phyloP scores from a whole-genome alignment of 2,888 invertebrate species.

The Troides oblongomaculatus region DNA sequence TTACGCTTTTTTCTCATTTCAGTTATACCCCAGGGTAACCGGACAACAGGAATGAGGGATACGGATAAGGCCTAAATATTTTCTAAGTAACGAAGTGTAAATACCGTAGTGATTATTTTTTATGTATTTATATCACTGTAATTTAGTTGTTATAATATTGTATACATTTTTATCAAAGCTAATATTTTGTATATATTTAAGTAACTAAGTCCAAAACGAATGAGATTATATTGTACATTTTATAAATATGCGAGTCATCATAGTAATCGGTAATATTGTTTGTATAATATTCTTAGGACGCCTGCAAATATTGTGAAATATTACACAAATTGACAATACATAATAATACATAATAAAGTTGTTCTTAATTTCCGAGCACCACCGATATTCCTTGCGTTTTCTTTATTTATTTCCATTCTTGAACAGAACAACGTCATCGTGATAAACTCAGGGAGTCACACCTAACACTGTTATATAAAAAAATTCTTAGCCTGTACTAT shows the following conservation, averaged over 20 bases:
- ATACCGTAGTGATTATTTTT: conserved; percentile 73
- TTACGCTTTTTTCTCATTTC: conserved; percentile 46
- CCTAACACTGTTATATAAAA: neutral
- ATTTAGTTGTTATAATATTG: conserved; percentile 70
- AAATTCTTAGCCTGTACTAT: no score
- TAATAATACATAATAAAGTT: conserved; percentile 41
- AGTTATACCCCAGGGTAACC: conserved; percentile 83
- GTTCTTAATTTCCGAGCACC: conserved; percentile 21
- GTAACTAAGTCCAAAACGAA: conserved; percentile 64
- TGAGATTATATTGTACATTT: conserved; percentile 81
- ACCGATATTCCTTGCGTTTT: neutral
- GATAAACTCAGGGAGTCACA: neutral
- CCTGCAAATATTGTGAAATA: conserved; percentile 77
- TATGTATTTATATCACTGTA: conserved; percentile 78
- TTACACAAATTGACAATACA: conserved; percentile 78
- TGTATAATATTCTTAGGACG: conserved; percentile 70
- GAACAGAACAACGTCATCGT: neutral
- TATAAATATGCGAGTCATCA: conserved; percentile 75
- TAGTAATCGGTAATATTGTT: conserved; percentile 70
- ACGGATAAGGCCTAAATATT: conserved; percentile 58
- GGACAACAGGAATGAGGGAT: conserved; percentile 73
- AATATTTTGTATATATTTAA: conserved; percentile 79
- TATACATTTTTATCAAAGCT: conserved; percentile 78
- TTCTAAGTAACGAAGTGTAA: conserved; percentile 49
- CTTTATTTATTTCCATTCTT: neutral